Evolutionary conservation across 1,140 invertebrate species (phyloP).

Genomic region (Drosophila ironensis): DNA sequence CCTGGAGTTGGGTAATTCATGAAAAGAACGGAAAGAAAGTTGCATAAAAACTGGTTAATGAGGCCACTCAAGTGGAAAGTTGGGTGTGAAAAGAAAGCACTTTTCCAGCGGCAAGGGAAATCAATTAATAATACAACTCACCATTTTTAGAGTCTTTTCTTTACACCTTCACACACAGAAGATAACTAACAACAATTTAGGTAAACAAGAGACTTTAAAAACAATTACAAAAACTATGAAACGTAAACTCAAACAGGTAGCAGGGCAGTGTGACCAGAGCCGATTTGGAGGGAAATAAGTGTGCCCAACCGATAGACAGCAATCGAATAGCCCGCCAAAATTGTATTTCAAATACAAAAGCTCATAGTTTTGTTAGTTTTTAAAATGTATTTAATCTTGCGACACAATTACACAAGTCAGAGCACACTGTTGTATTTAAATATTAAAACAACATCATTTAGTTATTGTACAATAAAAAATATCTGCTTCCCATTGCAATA

Average conservation of each 20-base stretch:
- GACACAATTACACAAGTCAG: constrained; percentile 70
- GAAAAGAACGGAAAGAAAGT: constrained; percentile 46
- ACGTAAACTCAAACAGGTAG: constrained; percentile 46
- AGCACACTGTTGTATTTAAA: constrained; percentile 77
- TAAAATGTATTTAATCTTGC: constrained; percentile 57
- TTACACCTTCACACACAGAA: not conserved
- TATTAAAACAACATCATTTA: constrained; percentile 72
- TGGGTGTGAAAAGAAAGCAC: constrained; percentile 38
- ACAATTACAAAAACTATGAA: constrained; percentile 27
- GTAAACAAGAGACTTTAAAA: constrained; percentile 14
- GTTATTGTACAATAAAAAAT: constrained; percentile 75
- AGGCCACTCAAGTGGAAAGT: constrained; percentile 45
- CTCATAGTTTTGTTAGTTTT: not conserved
- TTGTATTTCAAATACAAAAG: no score
- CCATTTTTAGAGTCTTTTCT: constrained; percentile 1
- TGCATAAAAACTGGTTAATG: constrained; percentile 37
- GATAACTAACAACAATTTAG: constrained; percentile 12
- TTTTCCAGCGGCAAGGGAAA: not conserved
- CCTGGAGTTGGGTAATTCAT: constrained; percentile 84
- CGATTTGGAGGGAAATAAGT: no score
- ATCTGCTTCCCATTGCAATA: constrained; percentile 53
- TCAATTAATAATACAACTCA: not conserved
- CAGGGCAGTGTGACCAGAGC: constrained; percentile 25
- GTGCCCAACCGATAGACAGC: no score
- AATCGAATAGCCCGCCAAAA: not conserved